These are phyloP conservation scores for Schizotus pectinicornis DNA, from an alignment of 2,888 invertebrate species.

Conservation along the genomic window DNA sequence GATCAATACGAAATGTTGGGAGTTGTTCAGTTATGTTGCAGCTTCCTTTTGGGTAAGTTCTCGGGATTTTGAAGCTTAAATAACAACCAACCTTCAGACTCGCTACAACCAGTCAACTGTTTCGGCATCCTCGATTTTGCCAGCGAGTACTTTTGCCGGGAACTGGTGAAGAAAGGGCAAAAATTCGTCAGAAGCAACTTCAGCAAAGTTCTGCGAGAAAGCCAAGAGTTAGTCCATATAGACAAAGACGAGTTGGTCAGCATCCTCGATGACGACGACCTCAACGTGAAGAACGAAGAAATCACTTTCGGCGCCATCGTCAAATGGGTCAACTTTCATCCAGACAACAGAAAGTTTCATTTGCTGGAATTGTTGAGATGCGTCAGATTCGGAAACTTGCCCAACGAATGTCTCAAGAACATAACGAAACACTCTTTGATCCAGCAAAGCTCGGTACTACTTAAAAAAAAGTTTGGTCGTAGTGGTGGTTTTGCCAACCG, in stretches of 20 bases:
- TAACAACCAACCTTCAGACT: constrained; percentile 49
- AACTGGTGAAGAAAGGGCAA: constrained; percentile 67
- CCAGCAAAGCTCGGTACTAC: constrained; percentile 7
- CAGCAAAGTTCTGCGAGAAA: constrained; percentile 63
- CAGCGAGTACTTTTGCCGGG: constrained; percentile 71
- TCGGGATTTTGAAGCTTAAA: neutral
- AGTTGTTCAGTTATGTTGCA: constrained; percentile 73
- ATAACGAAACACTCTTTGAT: constrained; percentile 29
- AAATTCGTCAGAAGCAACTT: constrained; percentile 51
- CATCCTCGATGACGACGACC: constrained; percentile 71
- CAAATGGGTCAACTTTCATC: constrained; percentile 71
- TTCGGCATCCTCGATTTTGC: constrained; percentile 75
- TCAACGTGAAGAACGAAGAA: constrained; percentile 77
- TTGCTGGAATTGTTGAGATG: constrained; percentile 65
- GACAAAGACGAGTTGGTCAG: constrained; percentile 67
- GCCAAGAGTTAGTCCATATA: constrained; percentile 69
- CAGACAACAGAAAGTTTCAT: constrained; percentile 61
- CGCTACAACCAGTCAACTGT: constrained; percentile 72
- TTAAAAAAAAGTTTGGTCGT: too few relatives aligned
- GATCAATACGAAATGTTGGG: constrained; percentile 77
- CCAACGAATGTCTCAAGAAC: constrained; percentile 38
- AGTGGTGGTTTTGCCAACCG: too few relatives aligned
- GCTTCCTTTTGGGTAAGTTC: constrained; percentile 62
- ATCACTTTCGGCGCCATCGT: constrained; percentile 76
- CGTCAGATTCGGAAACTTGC: constrained; percentile 70